Percentiles rank a stretch among this genome's conserved stretches.
These are phyloP conservation scores for Pteruthius melanotis DNA, from an alignment of 2,113 vertebrate genomes.

Conservation along the genomic window DNA sequence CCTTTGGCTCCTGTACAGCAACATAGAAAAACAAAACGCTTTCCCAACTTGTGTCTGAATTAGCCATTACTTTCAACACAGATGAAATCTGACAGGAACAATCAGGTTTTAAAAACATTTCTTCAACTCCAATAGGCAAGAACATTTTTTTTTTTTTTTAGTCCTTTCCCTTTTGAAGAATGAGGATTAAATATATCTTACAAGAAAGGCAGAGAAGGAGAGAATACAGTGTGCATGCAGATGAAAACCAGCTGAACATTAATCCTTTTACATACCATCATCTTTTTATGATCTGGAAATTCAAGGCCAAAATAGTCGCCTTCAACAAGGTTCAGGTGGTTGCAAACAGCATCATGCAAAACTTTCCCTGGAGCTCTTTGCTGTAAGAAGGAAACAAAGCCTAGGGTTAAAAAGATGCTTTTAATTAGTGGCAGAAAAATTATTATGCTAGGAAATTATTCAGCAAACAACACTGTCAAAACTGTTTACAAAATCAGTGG, in stretches of 20 bases:
- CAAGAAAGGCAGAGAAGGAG: neutral
- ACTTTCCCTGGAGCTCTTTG: slow-evolving; percentile 91
- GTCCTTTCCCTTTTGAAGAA: neutral
- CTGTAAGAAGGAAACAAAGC: slow-evolving; percentile 73
- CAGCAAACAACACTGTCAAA: neutral
- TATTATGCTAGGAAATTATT: neutral
- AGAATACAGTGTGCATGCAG: neutral
- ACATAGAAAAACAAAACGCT: neutral
- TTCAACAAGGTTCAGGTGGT: slow-evolving; percentile 94
- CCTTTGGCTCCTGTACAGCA: neutral
- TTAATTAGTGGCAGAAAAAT: neutral
- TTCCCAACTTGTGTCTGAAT: neutral
- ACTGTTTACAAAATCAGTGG: neutral
- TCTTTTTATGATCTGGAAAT: slow-evolving; percentile 92
- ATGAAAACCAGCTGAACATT: neutral
- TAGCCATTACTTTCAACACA: neutral
- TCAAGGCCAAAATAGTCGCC: slow-evolving; percentile 97
- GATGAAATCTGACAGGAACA: slow-evolving; percentile 14
- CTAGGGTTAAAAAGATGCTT: slow-evolving; percentile 7
- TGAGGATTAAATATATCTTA: neutral
- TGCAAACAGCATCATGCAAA: slow-evolving; percentile 91
- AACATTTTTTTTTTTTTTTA: neutral
- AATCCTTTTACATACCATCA: slow-evolving; percentile 79
- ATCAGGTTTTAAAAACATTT: slow-evolving; percentile 23
- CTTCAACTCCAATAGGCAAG: neutral